Percentiles rank a stretch among this genome's conserved stretches.
Evolutionary conservation across 1,140 invertebrate species (phyloP).

Genomic region (Andrena cerasifolii): DNA sequence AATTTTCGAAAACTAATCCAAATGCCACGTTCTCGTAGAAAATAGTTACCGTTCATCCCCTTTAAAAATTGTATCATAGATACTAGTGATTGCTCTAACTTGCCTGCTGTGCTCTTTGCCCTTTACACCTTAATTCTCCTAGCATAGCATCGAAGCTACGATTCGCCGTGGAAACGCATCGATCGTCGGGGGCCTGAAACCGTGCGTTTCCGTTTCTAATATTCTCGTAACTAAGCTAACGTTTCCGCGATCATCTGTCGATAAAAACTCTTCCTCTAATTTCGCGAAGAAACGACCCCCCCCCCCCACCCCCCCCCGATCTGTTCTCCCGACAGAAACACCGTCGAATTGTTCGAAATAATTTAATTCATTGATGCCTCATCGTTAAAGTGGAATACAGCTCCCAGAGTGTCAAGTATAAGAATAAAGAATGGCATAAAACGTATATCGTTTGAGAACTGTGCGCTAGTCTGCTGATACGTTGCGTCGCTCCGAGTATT

Average conservation of each 20-base stretch:
- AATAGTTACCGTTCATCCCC: conserved; percentile 12
- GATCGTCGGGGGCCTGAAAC: neutral
- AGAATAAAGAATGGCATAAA: conserved; percentile 26
- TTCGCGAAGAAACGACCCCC: conserved; percentile 9
- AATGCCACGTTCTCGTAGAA: conserved; percentile 41
- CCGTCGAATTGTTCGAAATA: conserved; percentile 8
- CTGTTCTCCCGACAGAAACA: neutral
- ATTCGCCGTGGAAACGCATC: conserved; percentile 12
- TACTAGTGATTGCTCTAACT: conserved; percentile 44
- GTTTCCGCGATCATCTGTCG: conserved; percentile 11
- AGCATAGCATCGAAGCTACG: neutral
- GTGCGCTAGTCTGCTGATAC: conserved; percentile 15
- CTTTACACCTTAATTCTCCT: conserved; percentile 5
- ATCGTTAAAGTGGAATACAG: conserved; percentile 14
- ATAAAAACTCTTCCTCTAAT: conserved; percentile 29
- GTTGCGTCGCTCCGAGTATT: conserved; percentile 31
- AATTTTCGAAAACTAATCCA: conserved; percentile 1
- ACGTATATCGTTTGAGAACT: conserved; percentile 26
- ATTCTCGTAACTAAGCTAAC: conserved; percentile 18
- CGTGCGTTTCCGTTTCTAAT: neutral
- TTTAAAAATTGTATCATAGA: conserved; percentile 26
- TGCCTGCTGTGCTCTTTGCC: conserved; percentile 37
- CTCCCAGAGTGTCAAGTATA: conserved; percentile 1
- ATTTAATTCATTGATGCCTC: conserved; percentile 23
- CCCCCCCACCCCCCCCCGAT: neutral